These are phyloP conservation scores for Rhinatrema bivittatum DNA, from an alignment of 2,797 vertebrate genomes.

Conservation along the genomic window DNA sequence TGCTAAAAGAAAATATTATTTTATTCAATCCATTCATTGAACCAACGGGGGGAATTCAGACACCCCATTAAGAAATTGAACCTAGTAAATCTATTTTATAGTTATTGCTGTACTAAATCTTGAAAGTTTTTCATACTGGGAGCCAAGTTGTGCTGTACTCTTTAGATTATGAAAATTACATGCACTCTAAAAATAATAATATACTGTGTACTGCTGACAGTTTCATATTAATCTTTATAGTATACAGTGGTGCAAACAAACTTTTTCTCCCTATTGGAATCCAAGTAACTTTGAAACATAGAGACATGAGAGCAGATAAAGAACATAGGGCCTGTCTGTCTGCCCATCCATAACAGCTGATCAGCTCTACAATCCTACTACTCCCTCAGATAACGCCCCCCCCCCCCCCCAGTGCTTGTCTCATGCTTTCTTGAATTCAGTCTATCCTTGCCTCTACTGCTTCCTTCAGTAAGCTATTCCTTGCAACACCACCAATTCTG, in stretches of 20 bases:
- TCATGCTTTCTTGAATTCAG: too few relatives aligned
- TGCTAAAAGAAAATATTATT: slow-evolving; percentile 17
- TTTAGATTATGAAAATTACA: slow-evolving; percentile 27
- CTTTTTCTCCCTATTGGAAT: background rate
- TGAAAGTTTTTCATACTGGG: slow-evolving; percentile 15
- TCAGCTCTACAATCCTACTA: too few relatives aligned
- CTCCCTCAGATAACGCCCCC: too few relatives aligned
- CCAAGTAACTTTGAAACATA: too few relatives aligned
- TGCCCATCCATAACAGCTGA: too few relatives aligned
- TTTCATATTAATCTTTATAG: slow-evolving; percentile 13
- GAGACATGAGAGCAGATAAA: too few relatives aligned
- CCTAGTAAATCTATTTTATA: slow-evolving; percentile 24
- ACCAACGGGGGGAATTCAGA: slow-evolving; percentile 13
- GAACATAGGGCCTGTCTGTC: too few relatives aligned
- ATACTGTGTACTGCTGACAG: slow-evolving; percentile 12
- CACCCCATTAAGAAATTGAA: slow-evolving; percentile 9
- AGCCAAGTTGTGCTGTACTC: slow-evolving; percentile 7
- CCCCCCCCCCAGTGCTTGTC: too few relatives aligned
- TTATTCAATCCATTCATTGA: slow-evolving; percentile 9
- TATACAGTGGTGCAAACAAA: slow-evolving; percentile 13
- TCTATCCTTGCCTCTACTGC: too few relatives aligned
- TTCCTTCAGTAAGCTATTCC: too few relatives aligned
- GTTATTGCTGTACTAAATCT: slow-evolving; percentile 9
- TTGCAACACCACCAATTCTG: too few relatives aligned
- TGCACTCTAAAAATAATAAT: slow-evolving; percentile 10